A percentile compares a stretch with the other conserved stretches of the same genome.
phyloP scores from a whole-genome alignment of 2,797 vertebrate species.

The Eulemur coronatus region DNA sequence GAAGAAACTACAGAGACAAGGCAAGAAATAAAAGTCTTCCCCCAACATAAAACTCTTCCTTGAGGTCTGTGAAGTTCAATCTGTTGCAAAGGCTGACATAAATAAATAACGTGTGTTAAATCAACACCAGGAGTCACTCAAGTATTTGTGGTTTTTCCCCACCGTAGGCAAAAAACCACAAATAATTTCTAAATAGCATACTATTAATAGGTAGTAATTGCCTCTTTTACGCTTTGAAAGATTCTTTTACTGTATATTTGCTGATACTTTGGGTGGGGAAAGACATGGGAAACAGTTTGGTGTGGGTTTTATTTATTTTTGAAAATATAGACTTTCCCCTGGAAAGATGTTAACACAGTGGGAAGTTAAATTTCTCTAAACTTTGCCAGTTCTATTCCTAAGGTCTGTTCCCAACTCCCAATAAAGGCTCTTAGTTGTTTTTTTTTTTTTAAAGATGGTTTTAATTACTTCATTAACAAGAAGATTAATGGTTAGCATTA shows the following conservation, averaged over 20 bases:
- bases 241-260: constrained; percentile 43
- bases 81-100: background rate
- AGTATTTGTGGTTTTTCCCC: background rate
- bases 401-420: background rate
- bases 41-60: background rate
- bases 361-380: constrained; percentile 11
- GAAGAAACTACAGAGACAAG: background rate
- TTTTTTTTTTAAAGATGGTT: background rate
- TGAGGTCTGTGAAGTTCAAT: background rate
- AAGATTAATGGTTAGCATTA: constrained; percentile 14
- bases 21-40: background rate
- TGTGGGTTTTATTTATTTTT: constrained; percentile 41
- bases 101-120: background rate
- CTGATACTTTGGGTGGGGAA: background rate
- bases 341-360: background rate
- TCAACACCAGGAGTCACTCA: background rate
- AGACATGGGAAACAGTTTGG: background rate
- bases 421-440: background rate
- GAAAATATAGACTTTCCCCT: constrained; percentile 5
- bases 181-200: constrained; percentile 59
- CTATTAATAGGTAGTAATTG: constrained; percentile 3
- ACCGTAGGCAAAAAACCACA: constrained; percentile 30
- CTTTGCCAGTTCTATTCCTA: background rate
- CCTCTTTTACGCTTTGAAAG: constrained; percentile 62
- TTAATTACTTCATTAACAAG: background rate